These are phyloP conservation scores for Chymomyza fuscimana DNA, from an alignment of 2,888 invertebrate genomes.

Conservation along the genomic window DNA sequence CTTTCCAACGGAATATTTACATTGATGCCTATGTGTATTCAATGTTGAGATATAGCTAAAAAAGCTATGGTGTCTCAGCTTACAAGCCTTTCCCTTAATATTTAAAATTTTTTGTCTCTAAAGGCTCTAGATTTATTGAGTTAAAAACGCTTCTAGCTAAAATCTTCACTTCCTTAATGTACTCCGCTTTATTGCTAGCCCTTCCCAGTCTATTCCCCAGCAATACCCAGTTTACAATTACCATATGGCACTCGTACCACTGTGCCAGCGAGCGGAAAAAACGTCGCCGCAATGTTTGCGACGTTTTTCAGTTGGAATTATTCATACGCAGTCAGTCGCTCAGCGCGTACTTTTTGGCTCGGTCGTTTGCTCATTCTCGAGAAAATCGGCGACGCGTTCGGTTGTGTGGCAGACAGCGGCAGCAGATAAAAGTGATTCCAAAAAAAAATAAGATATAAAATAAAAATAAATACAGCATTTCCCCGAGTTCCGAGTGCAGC, in stretches of 20 bases:
- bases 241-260: conserved; percentile 36
- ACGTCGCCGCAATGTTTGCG: conserved; percentile 49
- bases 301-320: conserved; percentile 15
- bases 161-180: neutral
- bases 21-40: too few species aligned
- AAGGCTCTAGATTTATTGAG: neutral
- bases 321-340: conserved; percentile 44
- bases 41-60: too few species aligned
- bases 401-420: conserved; percentile 40
- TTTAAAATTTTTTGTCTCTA: too few species aligned
- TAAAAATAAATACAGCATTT: conserved; percentile 11
- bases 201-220: neutral
- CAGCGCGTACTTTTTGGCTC: conserved; percentile 40
- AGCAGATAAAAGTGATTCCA: conserved; percentile 9
- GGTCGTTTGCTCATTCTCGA: conserved; percentile 57
- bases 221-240: neutral
- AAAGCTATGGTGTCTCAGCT: too few species aligned
- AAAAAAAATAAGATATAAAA: conserved; percentile 13
- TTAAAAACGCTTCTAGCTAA: too few species aligned
- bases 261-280: conserved; percentile 60
- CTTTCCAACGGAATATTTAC: too few species aligned
- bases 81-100: too few species aligned
- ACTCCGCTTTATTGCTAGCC: neutral
- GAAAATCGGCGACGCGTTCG: conserved; percentile 62
- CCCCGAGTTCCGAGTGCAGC: neutral